Conservation (phyloP, 2,113 vertebrate species). For the Syngnathoides biaculeatus region DNA sequence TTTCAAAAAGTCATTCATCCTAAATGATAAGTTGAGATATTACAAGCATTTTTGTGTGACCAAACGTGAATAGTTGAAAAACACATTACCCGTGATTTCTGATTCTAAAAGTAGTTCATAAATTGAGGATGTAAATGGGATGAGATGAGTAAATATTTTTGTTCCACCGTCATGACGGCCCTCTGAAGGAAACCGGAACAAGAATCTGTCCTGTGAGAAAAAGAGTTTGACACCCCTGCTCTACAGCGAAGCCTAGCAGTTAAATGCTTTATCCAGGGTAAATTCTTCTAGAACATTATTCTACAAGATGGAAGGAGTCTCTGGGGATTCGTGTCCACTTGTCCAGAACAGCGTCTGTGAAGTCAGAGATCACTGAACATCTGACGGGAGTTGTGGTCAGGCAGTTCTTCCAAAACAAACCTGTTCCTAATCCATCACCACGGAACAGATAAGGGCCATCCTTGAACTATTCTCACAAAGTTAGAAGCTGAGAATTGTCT, state of each 20-base stretch:
- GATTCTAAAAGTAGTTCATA: no score
- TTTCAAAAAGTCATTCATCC: no score
- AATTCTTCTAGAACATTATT: not conserved
- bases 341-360: not conserved
- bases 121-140: no score
- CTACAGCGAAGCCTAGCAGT: not conserved
- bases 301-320: not conserved
- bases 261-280: not conserved
- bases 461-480: not conserved
- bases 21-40: no score
- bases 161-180: no score
- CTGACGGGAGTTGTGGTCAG: not conserved
- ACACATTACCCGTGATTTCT: no score
- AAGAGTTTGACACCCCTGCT: no score
- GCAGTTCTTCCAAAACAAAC: not conserved
- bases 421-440: not conserved
- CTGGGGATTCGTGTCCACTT: not conserved
- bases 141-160: no score
- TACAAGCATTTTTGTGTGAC: no score
- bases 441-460: not conserved
- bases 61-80: no score
- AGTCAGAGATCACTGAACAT: not conserved
- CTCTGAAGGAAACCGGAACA: no score
- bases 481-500: not conserved
- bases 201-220: no score